Evolutionary conservation across 2,113 vertebrate species (phyloP), one percentile per base, ranked within the genome.

Genomic region (Petroica traversi): DNA sequence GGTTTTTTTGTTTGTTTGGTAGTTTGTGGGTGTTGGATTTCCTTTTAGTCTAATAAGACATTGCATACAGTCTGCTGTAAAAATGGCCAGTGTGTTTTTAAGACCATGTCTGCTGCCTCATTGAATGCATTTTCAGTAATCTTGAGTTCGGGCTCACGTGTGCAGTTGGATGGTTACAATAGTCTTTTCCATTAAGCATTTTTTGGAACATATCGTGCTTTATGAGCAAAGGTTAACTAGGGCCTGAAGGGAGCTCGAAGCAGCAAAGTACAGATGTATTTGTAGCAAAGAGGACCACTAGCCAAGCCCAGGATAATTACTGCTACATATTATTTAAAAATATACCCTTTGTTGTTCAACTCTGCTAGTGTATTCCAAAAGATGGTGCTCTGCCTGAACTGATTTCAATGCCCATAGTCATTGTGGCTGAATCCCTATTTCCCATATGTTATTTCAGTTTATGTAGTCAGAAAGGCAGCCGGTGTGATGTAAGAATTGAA

Each of bases 191-290:
- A 59, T 93, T 94, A 90, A 73, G 51, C 17, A 3, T 79, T 92
- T 92, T 92, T 89, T 94, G 69, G 62, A 88, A 59, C 36, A 14
- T 8, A 6, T 34, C 54, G 33, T 89, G 38, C 67, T 69, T 90
- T 69, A 86, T 84, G 81, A 81, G 55, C 90, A 94, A 68, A 97
- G 84, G 93, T 95, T 95, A 97, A 89, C 52, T 81, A 92, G 88
- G 79, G 69, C 80, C 91, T 79, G 92, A 81, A 96, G 93, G 83
- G 96, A 85, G 91, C 95, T 94, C 5, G 6, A 41, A 91, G 88
- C 79, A 82, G 36, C 31, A 36, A 83, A 90, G 59, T 79, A 64
- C 51, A 80, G 59, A 85, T 80, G 45, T 80, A 43, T 74, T 81
- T 93, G 46, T 83, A 94, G 68, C 51, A 79, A 15, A 49, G 64